Percentiles rank a stretch among this genome's conserved stretches.
phyloP scores from a whole-genome alignment of 2,797 vertebrate species.

The Mormyrus hasselquistii region DNA sequence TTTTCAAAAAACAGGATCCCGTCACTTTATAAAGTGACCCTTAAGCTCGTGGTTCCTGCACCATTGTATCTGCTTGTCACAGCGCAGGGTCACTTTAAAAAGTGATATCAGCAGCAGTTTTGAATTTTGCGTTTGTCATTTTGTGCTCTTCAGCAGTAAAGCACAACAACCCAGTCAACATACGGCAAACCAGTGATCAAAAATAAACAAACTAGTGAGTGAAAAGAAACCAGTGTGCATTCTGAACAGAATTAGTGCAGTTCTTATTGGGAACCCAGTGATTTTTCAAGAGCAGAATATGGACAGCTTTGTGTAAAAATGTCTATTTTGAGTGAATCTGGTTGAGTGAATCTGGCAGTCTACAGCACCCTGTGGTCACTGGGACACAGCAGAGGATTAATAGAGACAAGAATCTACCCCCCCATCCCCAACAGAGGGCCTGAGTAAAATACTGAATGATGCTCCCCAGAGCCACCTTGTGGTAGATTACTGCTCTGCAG shows the following conservation, averaged over 20 bases:
- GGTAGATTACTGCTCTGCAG: constrained; percentile 41
- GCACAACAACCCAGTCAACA: neutral
- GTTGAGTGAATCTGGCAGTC: constrained; percentile 17
- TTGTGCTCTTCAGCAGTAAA: neutral
- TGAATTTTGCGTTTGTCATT: neutral
- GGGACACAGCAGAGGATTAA: constrained; percentile 16
- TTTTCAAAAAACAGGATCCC: neutral
- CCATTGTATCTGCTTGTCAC: too few relatives aligned
- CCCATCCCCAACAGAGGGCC: neutral
- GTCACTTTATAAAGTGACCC: neutral
- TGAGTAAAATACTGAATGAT: neutral
- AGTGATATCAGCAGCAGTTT: neutral
- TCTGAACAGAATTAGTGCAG: neutral
- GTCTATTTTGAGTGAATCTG: constrained; percentile 15
- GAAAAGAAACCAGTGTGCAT: neutral
- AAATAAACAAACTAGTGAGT: neutral
- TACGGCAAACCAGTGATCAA: neutral
- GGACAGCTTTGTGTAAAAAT: neutral
- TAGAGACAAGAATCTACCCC: neutral
- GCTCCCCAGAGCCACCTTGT: constrained; percentile 57
- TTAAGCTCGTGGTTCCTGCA: too few relatives aligned
- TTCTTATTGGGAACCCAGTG: neutral
- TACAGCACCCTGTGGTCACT: constrained; percentile 23
- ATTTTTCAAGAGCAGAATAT: neutral
- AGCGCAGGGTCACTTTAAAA: neutral